A percentile compares a stretch with the other conserved stretches of the same genome.
phyloP scores from a whole-genome alignment of 2,113 vertebrate genomes.

The Calyptommatus sinebrachiatus region DNA sequence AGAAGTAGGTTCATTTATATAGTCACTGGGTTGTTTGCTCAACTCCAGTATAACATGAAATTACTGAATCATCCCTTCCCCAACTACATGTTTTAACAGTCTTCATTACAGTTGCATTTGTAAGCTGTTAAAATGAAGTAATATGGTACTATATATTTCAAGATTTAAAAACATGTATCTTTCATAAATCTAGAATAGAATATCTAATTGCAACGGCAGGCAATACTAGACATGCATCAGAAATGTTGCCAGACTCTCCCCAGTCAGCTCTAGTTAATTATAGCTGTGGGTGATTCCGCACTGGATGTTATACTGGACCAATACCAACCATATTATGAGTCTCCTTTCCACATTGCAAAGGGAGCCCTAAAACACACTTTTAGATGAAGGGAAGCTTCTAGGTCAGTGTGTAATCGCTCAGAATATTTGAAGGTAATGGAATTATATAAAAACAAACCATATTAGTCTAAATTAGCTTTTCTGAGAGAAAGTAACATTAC shows the following conservation, averaged over 20 bases:
- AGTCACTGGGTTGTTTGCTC: too few relatives aligned
- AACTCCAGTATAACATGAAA: not conserved
- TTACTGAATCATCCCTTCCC: constrained; percentile 6
- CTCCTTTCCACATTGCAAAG: too few relatives aligned
- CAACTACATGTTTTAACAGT: not conserved
- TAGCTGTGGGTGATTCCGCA: not conserved
- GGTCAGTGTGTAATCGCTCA: too few relatives aligned
- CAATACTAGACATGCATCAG: not conserved
- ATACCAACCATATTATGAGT: too few relatives aligned
- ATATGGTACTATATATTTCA: not conserved
- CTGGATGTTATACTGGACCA: too few relatives aligned
- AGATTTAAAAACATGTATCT: not conserved
- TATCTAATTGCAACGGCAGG: not conserved
- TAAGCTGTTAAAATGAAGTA: not conserved
- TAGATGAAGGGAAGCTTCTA: too few relatives aligned
- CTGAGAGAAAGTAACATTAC: too few relatives aligned
- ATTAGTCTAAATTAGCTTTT: too few relatives aligned
- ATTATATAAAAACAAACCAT: not conserved
- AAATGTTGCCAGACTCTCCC: too few relatives aligned
- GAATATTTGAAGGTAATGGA: not conserved
- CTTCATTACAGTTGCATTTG: not conserved
- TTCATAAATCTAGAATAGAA: too few relatives aligned
- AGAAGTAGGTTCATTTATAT: too few relatives aligned
- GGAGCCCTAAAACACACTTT: too few relatives aligned
- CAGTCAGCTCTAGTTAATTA: not conserved